phyloP scores from a whole-genome alignment of 2,113 vertebrate species.

The Thunnus maccoyii region DNA sequence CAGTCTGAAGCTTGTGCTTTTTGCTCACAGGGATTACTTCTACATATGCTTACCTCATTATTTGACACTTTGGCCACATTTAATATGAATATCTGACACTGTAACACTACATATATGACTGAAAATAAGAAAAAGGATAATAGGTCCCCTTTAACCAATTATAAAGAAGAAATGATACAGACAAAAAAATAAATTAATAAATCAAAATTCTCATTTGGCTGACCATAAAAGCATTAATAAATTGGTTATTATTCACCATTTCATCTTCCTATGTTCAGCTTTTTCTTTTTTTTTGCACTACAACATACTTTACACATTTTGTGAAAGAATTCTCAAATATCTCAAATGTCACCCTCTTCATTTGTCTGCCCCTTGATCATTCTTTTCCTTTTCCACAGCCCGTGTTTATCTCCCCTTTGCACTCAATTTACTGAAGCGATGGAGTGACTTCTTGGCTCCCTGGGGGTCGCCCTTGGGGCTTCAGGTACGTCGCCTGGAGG shows the following conservation, averaged over 20 bases:
- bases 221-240: background rate
- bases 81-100: no score
- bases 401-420: slow-evolving; percentile 26
- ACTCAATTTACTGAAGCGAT: slow-evolving; percentile 65
- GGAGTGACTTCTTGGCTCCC: slow-evolving; percentile 62
- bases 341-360: background rate
- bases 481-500: slow-evolving; percentile 61
- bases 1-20: no score
- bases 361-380: slow-evolving; percentile 14
- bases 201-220: background rate
- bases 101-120: no score
- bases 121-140: no score
- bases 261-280: background rate
- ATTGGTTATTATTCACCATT: background rate
- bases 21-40: no score
- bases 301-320: background rate
- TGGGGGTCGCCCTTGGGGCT: slow-evolving; percentile 45
- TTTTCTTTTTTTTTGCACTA: background rate
- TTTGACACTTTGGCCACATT: no score
- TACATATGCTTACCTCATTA: no score
- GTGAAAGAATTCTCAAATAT: background rate
- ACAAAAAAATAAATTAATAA: slow-evolving; percentile 8
- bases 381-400: background rate
- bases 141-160: background rate
- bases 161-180: background rate